Percentiles rank a stretch among this genome's conserved stretches.
Conservation (phyloP, 1,140 invertebrate genomes). For the Eupeodes corollae region DNA sequence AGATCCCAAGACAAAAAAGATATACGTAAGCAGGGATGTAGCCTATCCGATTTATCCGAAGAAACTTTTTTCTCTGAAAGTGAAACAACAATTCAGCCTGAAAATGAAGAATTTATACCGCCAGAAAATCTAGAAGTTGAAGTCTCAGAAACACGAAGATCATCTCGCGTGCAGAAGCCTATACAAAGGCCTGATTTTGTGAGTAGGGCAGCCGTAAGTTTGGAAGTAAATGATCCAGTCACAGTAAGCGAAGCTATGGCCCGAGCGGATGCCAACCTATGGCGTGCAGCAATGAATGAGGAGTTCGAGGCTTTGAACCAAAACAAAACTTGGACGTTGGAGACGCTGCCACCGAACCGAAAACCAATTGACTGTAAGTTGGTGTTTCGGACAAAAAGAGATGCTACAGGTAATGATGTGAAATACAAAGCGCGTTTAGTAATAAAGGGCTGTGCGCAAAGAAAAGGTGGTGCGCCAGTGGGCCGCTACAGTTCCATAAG, state of each 20-base stretch:
- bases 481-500: too few relatives aligned
- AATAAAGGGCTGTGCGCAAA: constrained; percentile 5
- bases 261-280: constrained; percentile 3
- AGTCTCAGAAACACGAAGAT: too few relatives aligned
- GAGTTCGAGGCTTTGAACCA: constrained; percentile 8
- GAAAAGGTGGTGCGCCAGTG: too few relatives aligned
- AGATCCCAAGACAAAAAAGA: constrained; percentile 12
- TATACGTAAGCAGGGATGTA: constrained; percentile 20
- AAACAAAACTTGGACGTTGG: constrained; percentile 15
- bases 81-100: too few relatives aligned
- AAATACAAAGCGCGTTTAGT: constrained; percentile 4
- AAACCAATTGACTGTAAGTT: constrained; percentile 15
- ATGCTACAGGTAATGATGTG: not conserved
- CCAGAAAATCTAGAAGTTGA: too few relatives aligned
- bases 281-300: constrained; percentile 11
- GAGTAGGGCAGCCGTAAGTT: too few relatives aligned
- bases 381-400: constrained; percentile 18
- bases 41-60: not conserved
- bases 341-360: too few relatives aligned
- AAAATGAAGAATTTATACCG: too few relatives aligned
- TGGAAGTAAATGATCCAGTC: not conserved
- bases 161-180: too few relatives aligned
- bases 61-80: too few relatives aligned
- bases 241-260: constrained; percentile 6
- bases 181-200: too few relatives aligned